Conservation (phyloP, 1,140 invertebrate species). For the Calliopsis andreniformis region DNA sequence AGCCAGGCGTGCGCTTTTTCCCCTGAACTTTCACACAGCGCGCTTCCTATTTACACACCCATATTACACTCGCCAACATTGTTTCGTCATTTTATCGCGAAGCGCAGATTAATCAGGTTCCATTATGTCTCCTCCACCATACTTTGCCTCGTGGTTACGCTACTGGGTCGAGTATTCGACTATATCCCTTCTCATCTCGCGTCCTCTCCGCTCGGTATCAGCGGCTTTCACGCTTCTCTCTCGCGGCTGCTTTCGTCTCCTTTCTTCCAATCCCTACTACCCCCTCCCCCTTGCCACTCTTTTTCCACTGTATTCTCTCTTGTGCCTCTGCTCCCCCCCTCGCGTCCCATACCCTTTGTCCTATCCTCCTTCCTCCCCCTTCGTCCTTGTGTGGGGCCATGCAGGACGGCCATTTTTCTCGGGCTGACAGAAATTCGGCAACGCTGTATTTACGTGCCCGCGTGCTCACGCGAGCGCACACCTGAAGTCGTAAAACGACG, state of each 20-base stretch:
- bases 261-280: slow-evolving; percentile 16
- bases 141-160: slow-evolving; percentile 46
- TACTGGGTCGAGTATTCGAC: slow-evolving; percentile 48
- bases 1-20: not conserved
- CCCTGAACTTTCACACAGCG: not conserved
- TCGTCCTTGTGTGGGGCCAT: not conserved
- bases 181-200: slow-evolving; percentile 49
- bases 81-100: slow-evolving; percentile 11
- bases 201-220: slow-evolving; percentile 37
- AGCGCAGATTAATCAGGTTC: slow-evolving; percentile 26
- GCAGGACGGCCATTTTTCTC: slow-evolving; percentile 35
- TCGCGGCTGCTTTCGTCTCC: slow-evolving; percentile 27
- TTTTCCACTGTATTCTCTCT: too few species aligned
- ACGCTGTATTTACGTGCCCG: not conserved
- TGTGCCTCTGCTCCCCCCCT: too few species aligned
- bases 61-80: not conserved
- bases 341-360: not conserved
- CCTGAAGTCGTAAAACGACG: not conserved
- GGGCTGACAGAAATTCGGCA: slow-evolving; percentile 52
- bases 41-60: not conserved
- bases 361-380: not conserved
- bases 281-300: not conserved
- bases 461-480: too few species aligned
- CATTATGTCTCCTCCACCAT: slow-evolving; percentile 10
- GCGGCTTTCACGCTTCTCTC: slow-evolving; percentile 56